Evolutionary conservation across 2,797 vertebrate genomes (phyloP), one percentile per base, ranked within the genome.

Genomic region (Lophotriccus pileatus): DNA sequence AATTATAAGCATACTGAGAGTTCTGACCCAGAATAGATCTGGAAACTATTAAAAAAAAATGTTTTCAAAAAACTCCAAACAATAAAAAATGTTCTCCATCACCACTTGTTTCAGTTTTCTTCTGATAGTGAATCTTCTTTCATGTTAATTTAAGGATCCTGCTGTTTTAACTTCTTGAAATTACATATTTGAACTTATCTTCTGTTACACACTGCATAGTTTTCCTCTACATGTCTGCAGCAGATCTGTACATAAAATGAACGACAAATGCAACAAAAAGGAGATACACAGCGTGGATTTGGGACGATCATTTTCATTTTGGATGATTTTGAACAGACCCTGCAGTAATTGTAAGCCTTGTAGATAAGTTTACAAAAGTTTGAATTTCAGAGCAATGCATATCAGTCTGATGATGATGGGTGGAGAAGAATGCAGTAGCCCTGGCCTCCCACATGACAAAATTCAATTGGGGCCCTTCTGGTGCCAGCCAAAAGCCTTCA

Each of bases 121-220:
- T 89, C 34, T 67, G 18, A 14, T 10, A 74, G 19, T 21, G 41
- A 70, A 70, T 50, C 14, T 79, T 79, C 58, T 81, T 89, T 90
- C 66, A 76, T 49, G 15, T 56, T 91, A 46, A 53, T 89, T 84
- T 79, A 70, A 67, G 22, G 24, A 81, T 75, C 50, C 37, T 60
- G 62, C 12, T 87, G 34, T 13, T 96, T 87, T 63, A 91, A 36
- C 12, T 78, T 76, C 59, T 66, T 73, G 55, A 76, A 90, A 76
- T 79, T 73, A 76, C 15, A 5, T 68, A 76, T 66, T 90, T 6
- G 4, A 84, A 89, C 15, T 60, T 75, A 41, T 20, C 72, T 87
- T 69, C 63, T 46, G 43, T 66, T 69, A 20, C 39, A 75, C 21
- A 22, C 18, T 46, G 19, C 23, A 17, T 78, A 49, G 81, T 92